These are phyloP conservation scores for Pongo pygmaeus DNA, from an alignment of 2,113 vertebrate genomes.

Conservation along the genomic window DNA sequence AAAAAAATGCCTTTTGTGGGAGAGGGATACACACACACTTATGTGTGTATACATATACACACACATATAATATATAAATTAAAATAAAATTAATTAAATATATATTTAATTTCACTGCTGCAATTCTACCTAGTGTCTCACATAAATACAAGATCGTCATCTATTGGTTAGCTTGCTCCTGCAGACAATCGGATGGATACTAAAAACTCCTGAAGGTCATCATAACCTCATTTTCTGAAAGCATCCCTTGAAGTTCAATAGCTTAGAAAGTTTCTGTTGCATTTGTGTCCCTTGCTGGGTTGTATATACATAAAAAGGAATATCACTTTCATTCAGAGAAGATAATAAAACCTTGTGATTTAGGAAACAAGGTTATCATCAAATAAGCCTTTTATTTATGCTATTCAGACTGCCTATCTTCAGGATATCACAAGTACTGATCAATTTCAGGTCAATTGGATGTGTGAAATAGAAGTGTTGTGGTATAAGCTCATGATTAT, in stretches of 20 bases:
- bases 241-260: slow-evolving; percentile 69
- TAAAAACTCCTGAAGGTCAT: slow-evolving; percentile 81
- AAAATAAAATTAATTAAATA: no score
- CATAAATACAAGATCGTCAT: slow-evolving; percentile 82
- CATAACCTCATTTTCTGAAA: slow-evolving; percentile 72
- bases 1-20: slow-evolving; percentile 46
- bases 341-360: slow-evolving; percentile 62
- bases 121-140: slow-evolving; percentile 74
- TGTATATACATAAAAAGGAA: slow-evolving; percentile 49
- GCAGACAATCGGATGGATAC: slow-evolving; percentile 75
- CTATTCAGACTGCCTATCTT: slow-evolving; percentile 25
- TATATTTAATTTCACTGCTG: slow-evolving; percentile 59
- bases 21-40: neutral
- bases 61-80: neutral
- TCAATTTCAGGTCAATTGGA: slow-evolving; percentile 37
- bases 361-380: slow-evolving; percentile 67
- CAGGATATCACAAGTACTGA: slow-evolving; percentile 40
- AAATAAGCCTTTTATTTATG: slow-evolving; percentile 61
- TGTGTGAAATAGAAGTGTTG: slow-evolving; percentile 7
- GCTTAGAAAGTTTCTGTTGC: slow-evolving; percentile 66
- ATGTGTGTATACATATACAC: neutral
- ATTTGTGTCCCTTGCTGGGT: slow-evolving; percentile 67
- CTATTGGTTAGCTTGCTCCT: slow-evolving; percentile 82
- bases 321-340: slow-evolving; percentile 65
- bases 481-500: slow-evolving; percentile 22